Base-by-base conservation (phyloP, 2,888 invertebrate species). In the Neelides folsomi region DNA sequence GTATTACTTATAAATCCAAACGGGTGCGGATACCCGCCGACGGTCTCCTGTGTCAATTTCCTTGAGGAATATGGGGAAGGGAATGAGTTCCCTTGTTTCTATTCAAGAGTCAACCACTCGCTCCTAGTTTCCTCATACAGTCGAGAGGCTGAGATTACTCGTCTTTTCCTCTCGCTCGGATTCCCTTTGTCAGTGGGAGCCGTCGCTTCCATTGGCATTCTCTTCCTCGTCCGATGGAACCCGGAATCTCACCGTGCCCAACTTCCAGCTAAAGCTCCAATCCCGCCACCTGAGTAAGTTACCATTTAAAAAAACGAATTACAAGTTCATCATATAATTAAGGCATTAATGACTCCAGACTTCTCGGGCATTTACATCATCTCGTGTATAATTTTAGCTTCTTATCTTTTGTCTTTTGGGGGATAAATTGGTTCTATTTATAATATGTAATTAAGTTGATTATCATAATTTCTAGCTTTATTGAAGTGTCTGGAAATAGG, bases 111-210 rank as follows among this genome's bases (percentile, higher is more conserved):
- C 66, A 77, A 83, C 55, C 81, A 85, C 66, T 81, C 83, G 55
- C 82, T 89, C 64, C 88, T 86, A 58, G 75, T 90, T 67, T 84
- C 87, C 46, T 78, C 81, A 66, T 88, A 87, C 76, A 83, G 85
- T 68, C 77, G 83, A 58, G 82, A 84, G 61, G 82, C 84, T 4
- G 57, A 63, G 53, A 52, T 58, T 16, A 18, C 50, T 15, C 44
- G 51, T 36, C 51, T 63, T 16, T 39, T 46, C n/a, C 16, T 63
- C 9, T 55, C 54, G 2, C 43, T 60, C 13, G 47, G 49, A 15
- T 45, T 60, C 20, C 63, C 63, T 13, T 45, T 58, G 16, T 52
- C 53, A 8, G 1, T 50, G 4, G 45, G 49, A 2, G 16, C 58
- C 36, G 8, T 55, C 15, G 54, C 56, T 41, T 51, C 54, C 20